Percentiles rank a stretch among this genome's conserved stretches.
phyloP scores from a whole-genome alignment of 2,888 invertebrate species.

The Cephus nigrinus region DNA sequence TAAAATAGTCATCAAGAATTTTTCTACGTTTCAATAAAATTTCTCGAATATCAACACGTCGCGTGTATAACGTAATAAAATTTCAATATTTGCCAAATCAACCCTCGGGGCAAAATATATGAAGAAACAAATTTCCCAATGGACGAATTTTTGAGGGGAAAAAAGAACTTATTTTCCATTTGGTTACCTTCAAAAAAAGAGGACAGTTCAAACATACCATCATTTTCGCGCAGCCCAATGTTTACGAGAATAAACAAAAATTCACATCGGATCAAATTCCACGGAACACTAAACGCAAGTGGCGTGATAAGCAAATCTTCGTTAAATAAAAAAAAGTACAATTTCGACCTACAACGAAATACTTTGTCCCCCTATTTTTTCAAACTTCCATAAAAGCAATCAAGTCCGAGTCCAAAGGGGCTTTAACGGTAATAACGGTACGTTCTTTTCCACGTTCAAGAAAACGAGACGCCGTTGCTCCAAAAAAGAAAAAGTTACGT shows the following conservation, averaged over 20 bases:
- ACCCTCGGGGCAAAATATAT: neutral
- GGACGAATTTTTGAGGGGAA: neutral
- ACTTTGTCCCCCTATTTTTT: too few relatives aligned
- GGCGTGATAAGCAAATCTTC: too few relatives aligned
- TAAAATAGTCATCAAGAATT: neutral
- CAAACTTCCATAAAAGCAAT: neutral
- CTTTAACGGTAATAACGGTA: neutral
- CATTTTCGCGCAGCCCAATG: neutral
- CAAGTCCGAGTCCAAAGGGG: neutral
- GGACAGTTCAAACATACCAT: neutral
- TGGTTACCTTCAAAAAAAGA: neutral
- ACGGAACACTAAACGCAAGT: neutral
- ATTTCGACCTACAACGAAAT: neutral
- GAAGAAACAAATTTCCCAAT: neutral
- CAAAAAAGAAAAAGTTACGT: neutral
- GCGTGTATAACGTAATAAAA: neutral
- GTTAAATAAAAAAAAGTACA: too few relatives aligned
- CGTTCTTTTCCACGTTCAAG: neutral
- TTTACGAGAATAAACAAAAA: neutral
- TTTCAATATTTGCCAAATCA: neutral
- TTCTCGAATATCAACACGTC: neutral
- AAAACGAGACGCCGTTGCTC: neutral
- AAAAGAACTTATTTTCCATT: neutral
- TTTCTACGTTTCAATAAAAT: neutral
- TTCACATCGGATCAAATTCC: neutral